Evolutionary conservation across 1,140 invertebrate species (phyloP).

Genomic region (Drosophila sechellia): DNA sequence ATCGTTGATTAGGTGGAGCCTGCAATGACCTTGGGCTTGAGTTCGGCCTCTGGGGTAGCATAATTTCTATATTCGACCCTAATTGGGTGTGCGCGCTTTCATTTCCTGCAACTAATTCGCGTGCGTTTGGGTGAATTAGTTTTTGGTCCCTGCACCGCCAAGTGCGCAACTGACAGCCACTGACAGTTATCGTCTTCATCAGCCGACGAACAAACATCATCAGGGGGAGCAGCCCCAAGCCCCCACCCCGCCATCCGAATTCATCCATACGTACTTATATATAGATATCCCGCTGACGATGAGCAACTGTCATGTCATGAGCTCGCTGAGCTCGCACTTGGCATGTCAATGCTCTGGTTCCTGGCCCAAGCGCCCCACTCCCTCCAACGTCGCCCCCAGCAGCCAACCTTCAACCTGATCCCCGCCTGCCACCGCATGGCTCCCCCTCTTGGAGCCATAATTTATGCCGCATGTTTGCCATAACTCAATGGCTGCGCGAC

Average conservation of each 20-base stretch:
- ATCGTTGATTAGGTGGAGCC: conserved; percentile 24
- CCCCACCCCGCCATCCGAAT: conserved; percentile 1
- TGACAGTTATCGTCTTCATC: conserved; percentile 70
- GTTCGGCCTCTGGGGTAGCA: background rate
- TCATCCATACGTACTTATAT: background rate
- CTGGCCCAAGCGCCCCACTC: background rate
- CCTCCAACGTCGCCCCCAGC: background rate
- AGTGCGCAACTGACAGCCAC: conserved; percentile 64
- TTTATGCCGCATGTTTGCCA: conserved; percentile 81
- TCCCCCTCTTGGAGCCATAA: conserved; percentile 60
- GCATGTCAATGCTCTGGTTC: conserved; percentile 68
- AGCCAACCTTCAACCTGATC: conserved; percentile 27
- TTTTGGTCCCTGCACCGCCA: conserved; percentile 45
- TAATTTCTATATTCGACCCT: conserved; percentile 18
- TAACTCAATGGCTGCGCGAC: conserved; percentile 72
- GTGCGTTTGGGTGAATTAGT: conserved; percentile 35
- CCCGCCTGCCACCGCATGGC: conserved; percentile 20
- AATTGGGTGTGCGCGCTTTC: conserved; percentile 18
- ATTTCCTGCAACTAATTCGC: conserved; percentile 30
- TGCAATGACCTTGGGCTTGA: conserved; percentile 5
- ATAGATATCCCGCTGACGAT: conserved; percentile 23
- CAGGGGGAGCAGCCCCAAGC: background rate
- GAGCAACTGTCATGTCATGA: conserved; percentile 74
- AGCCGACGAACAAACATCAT: conserved; percentile 41
- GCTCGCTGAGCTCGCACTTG: conserved; percentile 52